Base-by-base conservation (phyloP, 2,113 vertebrate species). In the Grammomys surdaster region DNA sequence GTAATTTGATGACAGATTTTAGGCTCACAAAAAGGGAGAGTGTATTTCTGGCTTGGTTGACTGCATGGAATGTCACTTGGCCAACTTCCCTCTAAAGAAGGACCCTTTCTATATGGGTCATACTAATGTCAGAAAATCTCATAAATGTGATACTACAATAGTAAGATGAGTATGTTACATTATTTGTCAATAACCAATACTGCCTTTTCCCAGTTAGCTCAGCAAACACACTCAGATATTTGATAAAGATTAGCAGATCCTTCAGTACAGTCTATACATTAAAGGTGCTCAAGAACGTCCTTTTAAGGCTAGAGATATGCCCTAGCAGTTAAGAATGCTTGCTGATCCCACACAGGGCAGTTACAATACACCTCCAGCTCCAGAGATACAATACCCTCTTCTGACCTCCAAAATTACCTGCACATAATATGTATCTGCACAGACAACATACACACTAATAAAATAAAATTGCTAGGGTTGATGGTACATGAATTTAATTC, bases 41-140 rank as follows among this genome's bases (percentile, higher is more conserved):
- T 40, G 75, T 22, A 26, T 60, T 95, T 88, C 60, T 60, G 28
- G 69, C 22, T 70, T 77, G 58, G 67, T 26, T 81, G 65, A 90
- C 16, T 16, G 12, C 36, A 88, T 31, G 48, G 36, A 91, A 70
- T 76, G 82, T 36, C 54, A 88, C 60, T 6, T 82, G 33, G 58
- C 48, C 67, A 95, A 81, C 58, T 93, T 17, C 48, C n/a, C 69
- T 72, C 51, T 70, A 69, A 80, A 36, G 58, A 84, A 84, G 72
- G 85, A 91, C 46, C 76, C 46, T 78, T 54, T 54, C 11, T 88
- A 58, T 31, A 48, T 43, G 60, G 11, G 7, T 0, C 19, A 93
- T 17, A 88, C 56, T 93, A 91, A 91, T 90, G 82, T 31, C 81
- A 93, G 54, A 90, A 58, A 73, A 54, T 36, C 31, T 75, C 46